phyloP scores from a whole-genome alignment of 2,888 invertebrate species.

The Limnephilus lunatus region DNA sequence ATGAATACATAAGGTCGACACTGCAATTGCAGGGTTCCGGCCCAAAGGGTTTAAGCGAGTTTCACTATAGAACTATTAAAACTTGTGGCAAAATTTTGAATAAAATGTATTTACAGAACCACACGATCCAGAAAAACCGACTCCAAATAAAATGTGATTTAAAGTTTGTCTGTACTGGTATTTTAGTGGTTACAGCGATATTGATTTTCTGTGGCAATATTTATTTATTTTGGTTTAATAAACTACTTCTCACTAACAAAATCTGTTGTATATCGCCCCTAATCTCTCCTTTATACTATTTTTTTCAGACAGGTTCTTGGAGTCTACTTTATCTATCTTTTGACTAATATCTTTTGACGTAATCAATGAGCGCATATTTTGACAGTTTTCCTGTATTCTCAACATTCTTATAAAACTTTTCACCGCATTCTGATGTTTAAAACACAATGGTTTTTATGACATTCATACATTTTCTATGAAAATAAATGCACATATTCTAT shows the following conservation, averaged over 20 bases:
- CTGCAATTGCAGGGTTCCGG: too few relatives aligned
- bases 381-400: background rate
- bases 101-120: background rate
- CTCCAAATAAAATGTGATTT: background rate
- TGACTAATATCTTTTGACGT: too few relatives aligned
- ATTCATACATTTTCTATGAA: too few relatives aligned
- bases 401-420: background rate
- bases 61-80: background rate
- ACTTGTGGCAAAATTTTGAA: background rate
- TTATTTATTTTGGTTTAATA: conserved; percentile 6
- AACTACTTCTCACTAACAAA: background rate
- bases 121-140: background rate
- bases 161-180: background rate
- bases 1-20: too few relatives aligned
- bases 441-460: too few relatives aligned
- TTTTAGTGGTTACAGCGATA: background rate
- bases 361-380: background rate
- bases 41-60: too few relatives aligned
- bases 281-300: background rate
- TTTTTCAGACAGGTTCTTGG: background rate
- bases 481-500: too few relatives aligned
- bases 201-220: background rate
- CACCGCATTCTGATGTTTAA: too few relatives aligned
- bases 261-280: conserved; percentile 14
- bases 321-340: too few relatives aligned